phyloP scores from a whole-genome alignment of 2,888 invertebrate genomes.

The Ennomos erosarius region DNA sequence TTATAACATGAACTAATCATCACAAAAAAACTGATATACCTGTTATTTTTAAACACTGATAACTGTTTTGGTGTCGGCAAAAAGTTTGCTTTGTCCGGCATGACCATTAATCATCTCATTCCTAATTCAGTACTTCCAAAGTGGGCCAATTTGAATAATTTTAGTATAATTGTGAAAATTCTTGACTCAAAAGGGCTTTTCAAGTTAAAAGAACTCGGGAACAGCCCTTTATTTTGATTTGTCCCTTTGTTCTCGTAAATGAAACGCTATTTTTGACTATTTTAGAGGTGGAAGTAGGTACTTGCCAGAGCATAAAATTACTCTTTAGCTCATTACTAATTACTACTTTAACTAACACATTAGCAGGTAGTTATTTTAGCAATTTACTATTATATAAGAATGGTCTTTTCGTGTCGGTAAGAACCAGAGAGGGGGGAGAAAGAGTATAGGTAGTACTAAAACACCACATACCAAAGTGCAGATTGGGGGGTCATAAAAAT shows the following conservation, averaged over 20 bases:
- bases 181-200: conserved; percentile 52
- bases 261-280: conserved; percentile 66
- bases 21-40: too few relatives aligned
- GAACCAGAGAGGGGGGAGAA: too few relatives aligned
- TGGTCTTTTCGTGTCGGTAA: too few relatives aligned
- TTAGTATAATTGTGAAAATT: conserved; percentile 35
- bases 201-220: conserved; percentile 61
- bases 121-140: conserved; percentile 33
- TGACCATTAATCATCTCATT: background rate
- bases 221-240: conserved; percentile 69
- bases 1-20: too few relatives aligned
- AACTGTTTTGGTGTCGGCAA: background rate
- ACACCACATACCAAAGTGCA: too few relatives aligned
- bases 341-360: background rate
- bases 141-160: conserved; percentile 39
- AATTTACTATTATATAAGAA: too few relatives aligned
- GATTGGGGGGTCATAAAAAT: too few relatives aligned
- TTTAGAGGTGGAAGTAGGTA: conserved; percentile 50
- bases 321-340: background rate
- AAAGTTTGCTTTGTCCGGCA: conserved; percentile 5
- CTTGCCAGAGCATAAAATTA: conserved; percentile 2
- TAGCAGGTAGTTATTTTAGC: background rate
- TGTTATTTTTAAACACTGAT: too few relatives aligned
- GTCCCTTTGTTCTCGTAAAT: conserved; percentile 68
- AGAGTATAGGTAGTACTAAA: too few relatives aligned